Evolutionary conservation across 2,888 invertebrate species (phyloP).

Genomic region (Polydrusus tereticollis): DNA sequence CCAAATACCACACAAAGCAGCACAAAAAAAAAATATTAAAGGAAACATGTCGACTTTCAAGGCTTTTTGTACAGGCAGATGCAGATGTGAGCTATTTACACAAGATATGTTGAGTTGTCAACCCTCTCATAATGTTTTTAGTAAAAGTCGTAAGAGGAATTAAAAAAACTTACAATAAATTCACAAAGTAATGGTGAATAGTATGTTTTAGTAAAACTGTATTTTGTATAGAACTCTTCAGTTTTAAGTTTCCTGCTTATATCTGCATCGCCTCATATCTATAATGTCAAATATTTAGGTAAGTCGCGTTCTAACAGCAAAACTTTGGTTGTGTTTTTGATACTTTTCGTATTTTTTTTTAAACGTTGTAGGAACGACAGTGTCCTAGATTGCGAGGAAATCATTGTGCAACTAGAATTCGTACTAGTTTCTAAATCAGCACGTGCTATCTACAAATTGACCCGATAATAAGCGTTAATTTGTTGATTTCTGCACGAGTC

Average conservation of each 20-base stretch:
- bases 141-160: not conserved
- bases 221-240: not conserved
- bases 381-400: too few relatives aligned
- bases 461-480: too few relatives aligned
- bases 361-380: not conserved
- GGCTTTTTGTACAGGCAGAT: slow-evolving; percentile 59
- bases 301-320: slow-evolving; percentile 53
- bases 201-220: too few relatives aligned
- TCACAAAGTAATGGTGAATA: not conserved
- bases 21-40: slow-evolving; percentile 42
- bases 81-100: slow-evolving; percentile 51
- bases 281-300: slow-evolving; percentile 57
- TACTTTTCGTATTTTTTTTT: not conserved
- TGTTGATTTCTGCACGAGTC: not conserved
- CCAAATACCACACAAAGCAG: slow-evolving; percentile 30
- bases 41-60: slow-evolving; percentile 52
- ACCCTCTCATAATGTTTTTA: not conserved
- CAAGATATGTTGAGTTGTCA: not conserved
- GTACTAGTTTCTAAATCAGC: too few relatives aligned
- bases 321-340: slow-evolving; percentile 7
- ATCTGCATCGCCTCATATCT: slow-evolving; percentile 56
- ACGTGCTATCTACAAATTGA: too few relatives aligned
- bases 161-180: not conserved
- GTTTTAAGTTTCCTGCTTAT: slow-evolving; percentile 26
- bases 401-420: too few relatives aligned